Conservation (phyloP, 1,140 invertebrate species). For the Neuroterus valhalla region DNA sequence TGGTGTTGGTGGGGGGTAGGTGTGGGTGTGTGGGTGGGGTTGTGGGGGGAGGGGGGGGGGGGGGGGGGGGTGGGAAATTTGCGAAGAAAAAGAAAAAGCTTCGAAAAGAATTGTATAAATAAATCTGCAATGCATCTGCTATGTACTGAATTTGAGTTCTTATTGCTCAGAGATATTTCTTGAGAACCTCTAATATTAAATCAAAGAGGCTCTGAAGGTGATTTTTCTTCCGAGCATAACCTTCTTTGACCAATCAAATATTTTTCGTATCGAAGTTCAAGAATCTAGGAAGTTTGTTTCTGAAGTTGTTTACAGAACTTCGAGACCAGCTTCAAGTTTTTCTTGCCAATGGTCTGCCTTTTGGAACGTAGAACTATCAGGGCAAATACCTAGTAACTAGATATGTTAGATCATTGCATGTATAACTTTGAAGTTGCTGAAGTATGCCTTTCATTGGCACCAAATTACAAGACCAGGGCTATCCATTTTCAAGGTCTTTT, state of each 20-base stretch:
- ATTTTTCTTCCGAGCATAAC: no score
- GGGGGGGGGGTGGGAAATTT: no score
- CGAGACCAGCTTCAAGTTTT: not conserved
- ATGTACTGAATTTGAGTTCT: no score
- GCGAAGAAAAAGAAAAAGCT: no score
- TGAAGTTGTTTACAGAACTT: not conserved
- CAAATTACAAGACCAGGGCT: not conserved
- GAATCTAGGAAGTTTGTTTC: slow-evolving; percentile 2
- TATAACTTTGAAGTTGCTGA: not conserved
- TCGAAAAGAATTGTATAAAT: no score
- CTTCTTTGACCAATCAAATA: not conserved
- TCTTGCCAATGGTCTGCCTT: slow-evolving; percentile 2
- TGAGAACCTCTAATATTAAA: no score
- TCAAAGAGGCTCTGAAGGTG: no score
- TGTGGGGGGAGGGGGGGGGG: no score
- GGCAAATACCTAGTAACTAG: slow-evolving; percentile 3
- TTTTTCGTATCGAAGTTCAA: not conserved
- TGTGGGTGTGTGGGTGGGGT: no score
- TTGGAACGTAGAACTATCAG: not conserved
- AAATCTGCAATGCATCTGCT: not conserved
- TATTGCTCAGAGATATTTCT: no score
- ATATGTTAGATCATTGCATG: slow-evolving; percentile 14
- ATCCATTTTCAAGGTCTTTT: not conserved
- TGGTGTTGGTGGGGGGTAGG: no score
- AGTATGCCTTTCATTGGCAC: not conserved